These are phyloP conservation scores for Diplodus sargus DNA, from an alignment of 2,797 vertebrate species.

Conservation along the genomic window DNA sequence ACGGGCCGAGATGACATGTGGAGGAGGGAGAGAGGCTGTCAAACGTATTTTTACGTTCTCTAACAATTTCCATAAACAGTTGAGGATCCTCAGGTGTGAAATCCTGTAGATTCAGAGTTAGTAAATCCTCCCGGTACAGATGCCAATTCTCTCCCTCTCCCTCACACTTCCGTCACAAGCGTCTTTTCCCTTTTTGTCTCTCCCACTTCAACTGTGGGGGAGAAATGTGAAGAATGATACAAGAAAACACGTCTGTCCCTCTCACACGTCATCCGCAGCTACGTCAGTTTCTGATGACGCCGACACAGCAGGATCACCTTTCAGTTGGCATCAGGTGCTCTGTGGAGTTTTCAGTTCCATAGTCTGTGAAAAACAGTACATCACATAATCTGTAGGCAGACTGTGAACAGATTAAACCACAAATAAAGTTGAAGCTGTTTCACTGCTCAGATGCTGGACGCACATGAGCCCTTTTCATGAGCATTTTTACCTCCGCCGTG, in stretches of 20 bases:
- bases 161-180: neutral
- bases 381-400: neutral
- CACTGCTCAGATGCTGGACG: neutral
- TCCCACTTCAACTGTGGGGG: conserved; percentile 24
- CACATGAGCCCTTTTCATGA: neutral
- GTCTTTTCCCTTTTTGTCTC: conserved; percentile 29
- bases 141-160: conserved; percentile 22
- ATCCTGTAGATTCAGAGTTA: neutral
- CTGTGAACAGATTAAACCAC: neutral
- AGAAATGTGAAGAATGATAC: conserved; percentile 1
- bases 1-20: conserved; percentile 18
- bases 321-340: conserved; percentile 11
- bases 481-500: conserved; percentile 4
- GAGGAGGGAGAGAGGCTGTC: conserved; percentile 33
- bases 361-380: neutral
- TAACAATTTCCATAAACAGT: conserved; percentile 9
- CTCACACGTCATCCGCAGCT: conserved; percentile 21
- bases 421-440: neutral
- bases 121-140: conserved; percentile 12
- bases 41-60: conserved; percentile 17
- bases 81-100: conserved; percentile 30
- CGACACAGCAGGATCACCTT: conserved; percentile 37
- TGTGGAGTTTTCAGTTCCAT: conserved; percentile 23
- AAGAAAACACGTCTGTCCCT: conserved; percentile 11
- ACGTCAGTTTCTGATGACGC: conserved; percentile 35